phyloP scores from a whole-genome alignment of 2,888 invertebrate genomes.

The Apeira syringaria region DNA sequence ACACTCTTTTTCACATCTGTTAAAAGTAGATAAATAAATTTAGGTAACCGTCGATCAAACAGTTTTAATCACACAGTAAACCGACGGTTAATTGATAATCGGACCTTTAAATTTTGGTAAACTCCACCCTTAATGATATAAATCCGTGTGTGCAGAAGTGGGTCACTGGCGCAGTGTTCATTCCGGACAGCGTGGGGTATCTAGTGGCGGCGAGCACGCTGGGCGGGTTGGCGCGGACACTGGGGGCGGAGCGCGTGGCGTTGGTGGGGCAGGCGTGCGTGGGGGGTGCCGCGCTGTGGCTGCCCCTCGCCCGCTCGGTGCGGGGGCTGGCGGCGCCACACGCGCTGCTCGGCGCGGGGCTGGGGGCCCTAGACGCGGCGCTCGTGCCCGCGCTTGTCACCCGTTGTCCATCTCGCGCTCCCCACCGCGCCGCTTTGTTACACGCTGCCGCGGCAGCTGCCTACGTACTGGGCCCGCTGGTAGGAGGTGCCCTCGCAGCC shows the following conservation, averaged over 20 bases:
- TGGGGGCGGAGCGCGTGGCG: slow-evolving; percentile 60
- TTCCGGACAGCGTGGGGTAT: slow-evolving; percentile 73
- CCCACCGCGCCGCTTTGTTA: slow-evolving; percentile 70
- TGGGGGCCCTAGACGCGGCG: slow-evolving; percentile 45
- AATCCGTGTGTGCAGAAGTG: slow-evolving; percentile 59
- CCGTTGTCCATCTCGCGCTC: slow-evolving; percentile 53
- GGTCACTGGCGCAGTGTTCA: slow-evolving; percentile 65
- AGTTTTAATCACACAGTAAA: no score
- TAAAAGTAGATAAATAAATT: no score
- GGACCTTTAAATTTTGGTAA: no score
- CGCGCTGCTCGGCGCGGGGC: slow-evolving; percentile 63
- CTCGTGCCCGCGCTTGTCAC: slow-evolving; percentile 50
- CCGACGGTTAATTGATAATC: no score
- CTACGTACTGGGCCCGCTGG: slow-evolving; percentile 52
- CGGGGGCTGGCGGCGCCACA: slow-evolving; percentile 50
- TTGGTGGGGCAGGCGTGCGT: slow-evolving; percentile 57
- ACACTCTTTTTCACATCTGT: no score
- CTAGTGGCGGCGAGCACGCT: slow-evolving; percentile 53
- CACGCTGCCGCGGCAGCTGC: slow-evolving; percentile 67
- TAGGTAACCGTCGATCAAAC: no score
- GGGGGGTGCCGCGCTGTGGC: slow-evolving; percentile 54
- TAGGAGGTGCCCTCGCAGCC: slow-evolving; percentile 55
- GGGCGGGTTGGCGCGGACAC: slow-evolving; percentile 48
- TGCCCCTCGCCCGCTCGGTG: slow-evolving; percentile 53
- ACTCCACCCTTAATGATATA: no score